Evolutionary conservation across 2,888 invertebrate genomes (phyloP), one percentile per base, ranked within the genome.

Genomic region (Pterostichus niger): DNA sequence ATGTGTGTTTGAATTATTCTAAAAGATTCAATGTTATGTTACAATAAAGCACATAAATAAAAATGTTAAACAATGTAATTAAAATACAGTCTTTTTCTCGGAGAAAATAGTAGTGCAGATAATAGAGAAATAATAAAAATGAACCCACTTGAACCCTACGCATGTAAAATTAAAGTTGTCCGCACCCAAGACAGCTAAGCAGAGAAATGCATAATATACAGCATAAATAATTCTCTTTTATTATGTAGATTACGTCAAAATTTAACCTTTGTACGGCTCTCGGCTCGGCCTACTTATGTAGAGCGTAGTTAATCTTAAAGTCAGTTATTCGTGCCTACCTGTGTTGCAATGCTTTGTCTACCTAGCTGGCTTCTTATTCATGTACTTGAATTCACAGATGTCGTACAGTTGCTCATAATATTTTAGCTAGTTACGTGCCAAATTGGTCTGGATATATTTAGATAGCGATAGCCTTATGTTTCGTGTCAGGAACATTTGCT

Each of bases 141-240:
- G 61, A 59, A 49, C 78, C 24, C 46, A 31, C 24, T 59, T 46
- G 46, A 59, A 79, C 79, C 79, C 79, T 79, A 79, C 79, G 79
- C 79, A 33, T 13, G 10, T 7, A 10, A 17, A 49, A 46, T 35
- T 35, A 49, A 59, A 77, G 31, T 59, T 61, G 59, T 79, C 79
- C 79, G 49, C 79, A 79, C 79, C 79, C 64, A 79, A 17, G 11
- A 9, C 56, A 17, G 35, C 64, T 24, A 3, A 24, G 64, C 6
- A 52, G 33, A 76, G 79, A 46, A 64, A 77, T 77, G 44, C 49
- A 75, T 49, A 75, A 77, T 77, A 77, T 64, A 31, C 15, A 79
- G 13, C 77, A 79, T 79, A 46, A 79, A 79, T 79, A 79, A 79
- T 79, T 79, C 79, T 79, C 79, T 79, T 79, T 79, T 79, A 79